Base-by-base conservation (phyloP, 1,140 invertebrate species). In the Cydia splendana region DNA sequence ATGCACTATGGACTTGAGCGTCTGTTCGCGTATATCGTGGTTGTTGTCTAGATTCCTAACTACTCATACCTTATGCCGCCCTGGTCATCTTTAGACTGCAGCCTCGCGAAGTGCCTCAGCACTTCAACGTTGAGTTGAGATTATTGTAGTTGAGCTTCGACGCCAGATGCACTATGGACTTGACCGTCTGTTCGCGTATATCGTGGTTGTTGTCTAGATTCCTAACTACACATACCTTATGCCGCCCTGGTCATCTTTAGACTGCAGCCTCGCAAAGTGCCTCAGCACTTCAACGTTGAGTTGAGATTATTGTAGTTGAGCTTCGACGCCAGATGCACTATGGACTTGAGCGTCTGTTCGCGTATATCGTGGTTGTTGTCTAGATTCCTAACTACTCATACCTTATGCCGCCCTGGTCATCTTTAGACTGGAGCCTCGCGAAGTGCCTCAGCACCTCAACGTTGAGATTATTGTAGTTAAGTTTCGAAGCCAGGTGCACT, bases 251-350 rank as follows among this genome's bases (percentile, higher is more conserved):
- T 99, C 98, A 93, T 99, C 98, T 93, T 98, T 98, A 7, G 97
- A 95, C 93, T 99, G 99, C 38, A 99, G 93, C 79, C 98, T 94
- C 0, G 98, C 98, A 94, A 99, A 99, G 92, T 99, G 98, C 81
- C 98, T 96, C 84, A 99, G 94, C 7, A 99, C 95, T 93, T 99
- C 99, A 20, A 98, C 97, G 94, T 99, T 99, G 15, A 99, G 94
- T 99, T 99, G 15, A 99, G 93, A 95, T 99, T 99, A 87, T 99
- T 98, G 85, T 98, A 98, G 94, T 98, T 99, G 73, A 99, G 95
- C 94, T 99, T 99, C 74, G 98, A 96, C 2, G 98, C 98, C 81
- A 99, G 94, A 88, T 98, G 96, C 74, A 99, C 95, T 87, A 99
- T 98, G 65, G 98, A 98, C 95, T 99, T 99, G 28, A 99, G 97